Evolutionary conservation across 2,888 invertebrate genomes (phyloP), one percentile per base, ranked within the genome.

Genomic region (Campoplex nolae): DNA sequence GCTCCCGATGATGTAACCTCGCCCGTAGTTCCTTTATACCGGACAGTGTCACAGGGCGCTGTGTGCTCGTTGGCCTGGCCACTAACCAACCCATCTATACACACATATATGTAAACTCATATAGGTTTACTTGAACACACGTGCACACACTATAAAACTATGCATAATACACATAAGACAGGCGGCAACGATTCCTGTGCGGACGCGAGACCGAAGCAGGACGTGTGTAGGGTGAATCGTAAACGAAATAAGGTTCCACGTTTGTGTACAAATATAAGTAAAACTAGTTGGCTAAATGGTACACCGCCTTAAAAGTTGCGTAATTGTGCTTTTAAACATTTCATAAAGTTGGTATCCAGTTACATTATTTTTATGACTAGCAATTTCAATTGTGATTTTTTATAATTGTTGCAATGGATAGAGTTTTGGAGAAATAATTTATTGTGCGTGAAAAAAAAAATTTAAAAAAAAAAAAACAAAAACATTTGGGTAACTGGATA

Each of bases 1-100:
- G 81, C 78, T 89, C 88, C 82, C 79, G 88, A 87, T 89, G 89
- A 91, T 91, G 90, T 89, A 88, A 88, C 85, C 84, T 79, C 80
- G 81, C 88, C 88, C 74, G 65, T 56, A 51, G 74, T 81, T 81
- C 77, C 79, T 81, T 77, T 81, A 81, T 81, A 89, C 88, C 77
- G 87, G 87, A 83, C 84, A 77, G 87, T 76, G 81, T 81, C 81
- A 81, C 85, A 86, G 81, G 76, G 79, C 71, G 79, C 86, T 42
- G 54, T 48, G 78, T 58, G 84, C 84, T 85, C 81, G 71, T 71
- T 76, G 71, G 84, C 67, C 65, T 45, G 54, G 65, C 35, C 42
- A 62, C 58, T 38, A 18, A 70, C 48, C 51, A 70, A 51, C 54
- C 9, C 73, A 73, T 67, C 4, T 38, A 42, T 42, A 28, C 68